Base-by-base conservation (phyloP, 2,888 invertebrate species). In the Pyralis farinalis region DNA sequence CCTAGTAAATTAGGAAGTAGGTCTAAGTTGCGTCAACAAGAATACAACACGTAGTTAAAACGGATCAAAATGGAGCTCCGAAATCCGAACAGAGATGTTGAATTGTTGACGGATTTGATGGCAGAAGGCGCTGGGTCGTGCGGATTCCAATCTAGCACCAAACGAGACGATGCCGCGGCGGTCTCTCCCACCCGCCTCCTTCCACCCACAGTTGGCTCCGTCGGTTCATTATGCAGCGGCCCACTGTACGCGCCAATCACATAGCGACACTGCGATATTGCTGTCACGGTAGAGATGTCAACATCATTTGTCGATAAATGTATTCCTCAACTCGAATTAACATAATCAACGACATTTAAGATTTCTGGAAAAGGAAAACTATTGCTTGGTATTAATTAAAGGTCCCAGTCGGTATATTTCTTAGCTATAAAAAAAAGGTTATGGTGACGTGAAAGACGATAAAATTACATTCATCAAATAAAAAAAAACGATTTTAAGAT, bases 221-320 rank as follows among this genome's bases (percentile, higher is more conserved):
- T 53, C 63, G 76, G 78, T 80, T 85, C 86, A 86, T 87, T 86
- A 86, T 86, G 84, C 86, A 83, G 74, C 78, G 81, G 71, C 82
- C 82, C 80, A 74, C 78, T 70, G 75, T 72, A 66, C 76, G 80
- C 80, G 83, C 84, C 86, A 83, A 84, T 86, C 87, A 82, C 83
- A 85, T 74, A 76, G 71, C 80, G 70, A 64, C 74, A 66, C 70
- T 66, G 71, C 76, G 76, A 83, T 85, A 86, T 86, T 86, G 83
- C 82, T 69, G 72, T 65, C 75, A 63, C 65, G 55, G 70, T 80
- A 84, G 82, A 70, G 79, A 81, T 79, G 80, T 61, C 72, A 68
- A 63, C 70, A 55, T 61, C 67, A 66, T 70, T 69, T 76, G 71
- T 83, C 81, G 81, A 56, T 42, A 46, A 16, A 44, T 46, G 43